phyloP scores from a whole-genome alignment of 2,888 invertebrate genomes.

The Macaria notata region DNA sequence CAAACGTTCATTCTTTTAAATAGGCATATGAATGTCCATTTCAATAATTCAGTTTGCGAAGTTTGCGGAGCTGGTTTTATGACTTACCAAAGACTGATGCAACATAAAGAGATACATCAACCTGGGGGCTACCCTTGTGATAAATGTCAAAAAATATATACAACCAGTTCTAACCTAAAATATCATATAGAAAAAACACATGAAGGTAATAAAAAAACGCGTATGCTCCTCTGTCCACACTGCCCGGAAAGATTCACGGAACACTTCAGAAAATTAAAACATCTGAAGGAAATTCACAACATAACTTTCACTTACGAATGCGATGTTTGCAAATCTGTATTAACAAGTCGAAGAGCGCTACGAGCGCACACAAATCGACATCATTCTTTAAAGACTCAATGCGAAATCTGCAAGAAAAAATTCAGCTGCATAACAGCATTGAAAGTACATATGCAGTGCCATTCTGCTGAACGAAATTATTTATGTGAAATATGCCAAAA shows the following conservation, averaged over 20 bases:
- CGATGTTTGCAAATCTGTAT: slow-evolving; percentile 56
- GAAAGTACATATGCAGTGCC: slow-evolving; percentile 59
- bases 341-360: slow-evolving; percentile 54
- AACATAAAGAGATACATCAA: slow-evolving; percentile 63
- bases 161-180: slow-evolving; percentile 65
- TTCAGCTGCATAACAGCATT: slow-evolving; percentile 66
- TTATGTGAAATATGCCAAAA: slow-evolving; percentile 72
- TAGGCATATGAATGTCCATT: slow-evolving; percentile 69
- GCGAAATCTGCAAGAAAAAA: slow-evolving; percentile 71
- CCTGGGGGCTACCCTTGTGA: slow-evolving; percentile 65
- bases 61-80: slow-evolving; percentile 65
- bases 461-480: slow-evolving; percentile 58
- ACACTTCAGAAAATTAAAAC: slow-evolving; percentile 64
- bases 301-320: slow-evolving; percentile 63
- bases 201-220: slow-evolving; percentile 54
- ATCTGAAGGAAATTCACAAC: slow-evolving; percentile 60
- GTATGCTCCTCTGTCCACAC: slow-evolving; percentile 59
- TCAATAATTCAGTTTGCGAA: slow-evolving; percentile 65
- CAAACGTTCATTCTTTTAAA: slow-evolving; percentile 65
- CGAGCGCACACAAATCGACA: slow-evolving; percentile 64
- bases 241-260: slow-evolving; percentile 62
- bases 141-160: slow-evolving; percentile 71
- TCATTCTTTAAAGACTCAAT: slow-evolving; percentile 68
- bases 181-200: slow-evolving; percentile 61
- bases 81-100: slow-evolving; percentile 59